Base-by-base conservation (phyloP, 2,113 vertebrate genomes). In the Pachypanchax playfairii region DNA sequence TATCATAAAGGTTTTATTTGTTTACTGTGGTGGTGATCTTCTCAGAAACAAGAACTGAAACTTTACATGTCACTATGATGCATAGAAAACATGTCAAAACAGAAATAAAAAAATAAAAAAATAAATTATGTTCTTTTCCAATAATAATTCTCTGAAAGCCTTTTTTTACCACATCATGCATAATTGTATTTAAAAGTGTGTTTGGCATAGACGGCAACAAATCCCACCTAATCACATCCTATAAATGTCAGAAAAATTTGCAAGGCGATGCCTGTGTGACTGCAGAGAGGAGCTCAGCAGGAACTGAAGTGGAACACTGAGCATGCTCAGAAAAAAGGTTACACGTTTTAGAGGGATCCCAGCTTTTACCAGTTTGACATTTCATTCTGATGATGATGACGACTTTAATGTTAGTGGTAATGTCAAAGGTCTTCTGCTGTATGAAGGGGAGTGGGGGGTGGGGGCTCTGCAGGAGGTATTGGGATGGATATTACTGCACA, bases 191-290 rank as follows among this genome's bases (percentile, higher is more conserved):
- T 22, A 60, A 50, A 63, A 54, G 61, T 50, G 47, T 67, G 60
- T 75, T 74, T 69, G 65, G 51, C 62, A 73, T 28, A 3, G 48
- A 54, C 36, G 44, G 36, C 46, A 26, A 66, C n/a, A 59, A 82
- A 73, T 81, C 63, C 63, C 35, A 75, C 52, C 66, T 79, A 79
- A 86, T 77, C 60, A n/a, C 24, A 18, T 82, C 81, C 67, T 44
- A 57, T 59, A 85, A 88, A 86, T 85, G 85, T 84, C 84, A 87
- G 50, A 46, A 60, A 73, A 59, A 62, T 72, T 49, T 71, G 46
- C 51, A 50, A 49, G 42, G 42, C 41, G 12, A 12, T 24, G 15
- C 54, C 48, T 21, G 24, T 63, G 77, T 28, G 73, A 47, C 62
- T 54, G 57, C 24, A 28, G 58, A 41, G 65, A 31, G 57, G 53